Evolutionary conservation across 2,797 vertebrate genomes (phyloP), one percentile per base, ranked within the genome.

Genomic region (Lepus oiostolus): DNA sequence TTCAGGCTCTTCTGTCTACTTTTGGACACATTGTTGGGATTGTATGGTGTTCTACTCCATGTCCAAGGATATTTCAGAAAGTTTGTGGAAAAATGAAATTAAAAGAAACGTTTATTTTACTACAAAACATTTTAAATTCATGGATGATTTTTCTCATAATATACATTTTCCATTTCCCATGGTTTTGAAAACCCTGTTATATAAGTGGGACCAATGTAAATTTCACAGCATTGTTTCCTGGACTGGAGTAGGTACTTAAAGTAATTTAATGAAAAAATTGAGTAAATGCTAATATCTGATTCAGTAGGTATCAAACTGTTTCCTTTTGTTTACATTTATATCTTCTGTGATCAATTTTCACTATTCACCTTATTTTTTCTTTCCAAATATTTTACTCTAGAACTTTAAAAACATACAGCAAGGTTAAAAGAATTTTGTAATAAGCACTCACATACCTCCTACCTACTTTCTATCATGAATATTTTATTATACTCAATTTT

Each of bases 401-500:
- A 28, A 1, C 0, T 65, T 68, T 91, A 70, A 16, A 89, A 79
- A 26, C 35, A 47, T 28, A 50, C 3, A 71, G 9, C 68, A 67
- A 90, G 68, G 10, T 58, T 70, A 26, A 80, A 90, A 70, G 28
- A 13, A 79, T 70, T 82, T 93, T 88, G 60, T 1, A 7, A 26
- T 70, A 2, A 88, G 26, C 3, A 60, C 7, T 9, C 19, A 47
- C 19, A n/a, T 63, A 65, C 30, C 32, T 85, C n/a, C 60, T 60
- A 72, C 11, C 52, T 86, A n/a, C 28, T 65, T 92, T 90, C 42
- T 76, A 38, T 54, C 22, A 21, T 21, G 32, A 90, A 60, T 50
- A 85, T 85, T 95, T 95, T 94, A 67, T 70, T 85, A 28, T 19
- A 50, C 21, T 87, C 88, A 54, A 92, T 93, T 75, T 87, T 3